Evolutionary conservation across 2,797 vertebrate species (phyloP).

Genomic region (Notoglanidium macrostoma): DNA sequence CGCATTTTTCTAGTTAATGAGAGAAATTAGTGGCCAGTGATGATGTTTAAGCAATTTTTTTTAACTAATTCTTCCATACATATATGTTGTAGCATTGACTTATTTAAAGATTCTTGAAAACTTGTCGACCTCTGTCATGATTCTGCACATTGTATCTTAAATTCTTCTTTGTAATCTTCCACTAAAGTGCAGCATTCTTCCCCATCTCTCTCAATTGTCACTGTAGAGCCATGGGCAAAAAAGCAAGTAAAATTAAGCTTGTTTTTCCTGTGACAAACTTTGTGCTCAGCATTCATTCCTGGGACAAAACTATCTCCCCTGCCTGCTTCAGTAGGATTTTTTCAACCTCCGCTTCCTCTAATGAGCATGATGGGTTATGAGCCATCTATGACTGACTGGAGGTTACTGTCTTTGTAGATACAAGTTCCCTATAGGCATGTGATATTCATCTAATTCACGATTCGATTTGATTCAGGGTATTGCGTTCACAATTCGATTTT

Average conservation of each 20-base stretch:
- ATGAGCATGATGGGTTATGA: background rate
- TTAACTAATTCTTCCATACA: too few relatives aligned
- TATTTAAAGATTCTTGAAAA: background rate
- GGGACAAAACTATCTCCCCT: background rate
- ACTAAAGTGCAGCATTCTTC: background rate
- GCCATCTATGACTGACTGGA: background rate
- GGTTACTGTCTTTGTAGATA: background rate
- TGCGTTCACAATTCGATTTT: too few relatives aligned
- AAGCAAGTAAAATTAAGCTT: background rate
- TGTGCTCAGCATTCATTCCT: background rate
- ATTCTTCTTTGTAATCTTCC: background rate
- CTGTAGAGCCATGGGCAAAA: background rate
- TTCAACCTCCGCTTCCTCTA: background rate
- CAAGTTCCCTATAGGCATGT: background rate
- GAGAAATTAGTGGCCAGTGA: background rate
- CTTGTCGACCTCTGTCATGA: background rate
- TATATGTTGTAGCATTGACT: background rate
- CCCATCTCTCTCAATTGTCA: background rate
- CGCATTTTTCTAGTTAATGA: background rate
- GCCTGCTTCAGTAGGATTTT: background rate
- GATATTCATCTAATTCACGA: too few relatives aligned
- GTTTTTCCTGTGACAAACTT: background rate
- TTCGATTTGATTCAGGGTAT: too few relatives aligned
- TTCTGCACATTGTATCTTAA: background rate
- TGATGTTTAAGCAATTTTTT: too few relatives aligned